phyloP scores from a whole-genome alignment of 2,797 vertebrate species.

The Ara ararauna region DNA sequence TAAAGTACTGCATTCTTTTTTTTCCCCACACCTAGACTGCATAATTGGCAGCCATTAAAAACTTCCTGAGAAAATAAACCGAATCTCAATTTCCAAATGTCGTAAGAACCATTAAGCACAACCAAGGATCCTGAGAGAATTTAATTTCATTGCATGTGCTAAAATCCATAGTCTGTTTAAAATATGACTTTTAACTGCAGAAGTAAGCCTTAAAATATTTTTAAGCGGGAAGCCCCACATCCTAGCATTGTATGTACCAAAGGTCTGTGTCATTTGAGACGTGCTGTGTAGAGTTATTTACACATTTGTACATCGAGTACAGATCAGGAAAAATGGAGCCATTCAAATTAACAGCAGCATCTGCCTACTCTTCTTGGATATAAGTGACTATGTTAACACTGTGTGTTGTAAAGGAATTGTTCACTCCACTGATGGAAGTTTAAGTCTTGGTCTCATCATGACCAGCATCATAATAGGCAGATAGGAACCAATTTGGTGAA shows the following conservation, averaged over 20 bases:
- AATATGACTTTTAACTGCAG: neutral
- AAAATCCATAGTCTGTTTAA: neutral
- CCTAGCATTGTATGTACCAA: neutral
- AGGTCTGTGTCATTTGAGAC: neutral
- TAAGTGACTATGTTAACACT: neutral
- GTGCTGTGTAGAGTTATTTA: neutral
- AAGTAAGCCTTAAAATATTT: neutral
- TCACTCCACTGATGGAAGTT: neutral
- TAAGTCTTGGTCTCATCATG: neutral
- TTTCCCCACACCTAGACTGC: fast-evolving
- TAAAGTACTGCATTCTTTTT: fast-evolving
- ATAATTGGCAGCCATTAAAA: neutral
- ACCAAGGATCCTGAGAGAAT: neutral
- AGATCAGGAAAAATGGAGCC: neutral
- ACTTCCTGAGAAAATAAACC: neutral
- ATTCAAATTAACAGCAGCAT: neutral
- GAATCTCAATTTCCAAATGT: neutral
- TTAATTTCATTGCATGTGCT: neutral
- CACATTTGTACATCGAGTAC: neutral
- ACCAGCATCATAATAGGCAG: neutral
- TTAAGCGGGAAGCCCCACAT: neutral
- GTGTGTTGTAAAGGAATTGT: neutral
- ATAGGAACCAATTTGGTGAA: neutral
- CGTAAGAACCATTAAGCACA: neutral
- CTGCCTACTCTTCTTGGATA: neutral